Evolutionary conservation across 2,113 vertebrate species (phyloP).

Genomic region (Mesembrinibis cayennensis): DNA sequence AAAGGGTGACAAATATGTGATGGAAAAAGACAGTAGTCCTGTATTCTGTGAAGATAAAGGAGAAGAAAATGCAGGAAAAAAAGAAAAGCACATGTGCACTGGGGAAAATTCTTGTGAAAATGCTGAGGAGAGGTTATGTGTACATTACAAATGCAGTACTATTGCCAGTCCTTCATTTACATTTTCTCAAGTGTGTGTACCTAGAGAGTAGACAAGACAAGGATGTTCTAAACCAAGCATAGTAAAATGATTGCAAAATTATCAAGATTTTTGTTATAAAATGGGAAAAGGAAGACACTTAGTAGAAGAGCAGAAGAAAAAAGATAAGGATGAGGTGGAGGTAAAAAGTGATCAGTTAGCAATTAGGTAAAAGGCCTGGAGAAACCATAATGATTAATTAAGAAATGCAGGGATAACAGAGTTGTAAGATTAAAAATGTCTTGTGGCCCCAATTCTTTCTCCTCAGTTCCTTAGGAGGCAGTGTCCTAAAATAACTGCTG

Average conservation of each 20-base stretch:
- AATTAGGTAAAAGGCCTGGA: neutral
- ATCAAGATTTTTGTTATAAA: neutral
- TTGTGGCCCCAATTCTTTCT: neutral
- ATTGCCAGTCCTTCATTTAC: neutral
- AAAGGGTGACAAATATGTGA: neutral
- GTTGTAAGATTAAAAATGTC: neutral
- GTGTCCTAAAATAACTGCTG: neutral
- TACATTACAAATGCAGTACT: neutral
- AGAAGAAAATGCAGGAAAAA: neutral
- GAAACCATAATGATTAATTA: neutral
- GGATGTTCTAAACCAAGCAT: neutral
- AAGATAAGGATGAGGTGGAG: neutral
- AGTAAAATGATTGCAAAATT: neutral
- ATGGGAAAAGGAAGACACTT: neutral
- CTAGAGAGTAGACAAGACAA: neutral
- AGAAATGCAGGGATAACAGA: neutral
- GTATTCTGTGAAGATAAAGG: neutral
- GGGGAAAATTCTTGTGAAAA: accelerated
- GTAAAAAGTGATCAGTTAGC: neutral
- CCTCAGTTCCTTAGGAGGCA: neutral
- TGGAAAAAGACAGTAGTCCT: neutral
- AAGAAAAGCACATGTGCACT: accelerated
- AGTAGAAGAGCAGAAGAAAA: neutral
- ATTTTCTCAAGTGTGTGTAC: neutral
- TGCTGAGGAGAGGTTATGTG: neutral